Base-by-base conservation (phyloP, 2,797 vertebrate species). In the Pelodytes ibericus region DNA sequence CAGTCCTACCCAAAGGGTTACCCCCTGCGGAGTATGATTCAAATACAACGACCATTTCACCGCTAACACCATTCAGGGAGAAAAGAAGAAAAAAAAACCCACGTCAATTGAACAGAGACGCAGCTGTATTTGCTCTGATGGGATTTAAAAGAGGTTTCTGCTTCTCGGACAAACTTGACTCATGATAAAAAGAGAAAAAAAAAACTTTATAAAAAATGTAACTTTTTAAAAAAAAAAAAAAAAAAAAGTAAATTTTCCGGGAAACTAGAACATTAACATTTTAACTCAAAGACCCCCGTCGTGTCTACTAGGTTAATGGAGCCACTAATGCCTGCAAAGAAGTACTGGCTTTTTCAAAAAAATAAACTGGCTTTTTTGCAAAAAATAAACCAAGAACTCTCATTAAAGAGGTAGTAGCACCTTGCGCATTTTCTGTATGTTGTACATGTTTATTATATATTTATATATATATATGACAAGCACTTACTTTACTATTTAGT, bases 51-150 rank as follows among this genome's bases (percentile, higher is more conserved):
- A 69, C 74, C 76, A 73, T 68, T 73, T 69, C 70, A 65, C 63
- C 24, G 36, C 64, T 68, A 69, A 68, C 64, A 57, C 70, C 44
- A 79, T 79, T 79, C 71, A 79, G 57, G 11, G n/a, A n/a, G n/a
- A 47, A n/a, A 47, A 47, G 16, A 47, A 47, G n/a, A 25, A 22
- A 58, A 31, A 16, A 26, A 31, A 63, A 73, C 73, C 39, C 18
- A 63, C 77, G 61, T 73, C 77, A 41, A 63, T 57, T 79, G 71
- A 79, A 74, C 77, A 73, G 57, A 68, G 64, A 25, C 33, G 71
- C 77, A 79, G 77, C 77, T 79, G 77, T 79, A 79, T 79, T 79
- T 79, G 71, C 71, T 79, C 77, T 74, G 63, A 73, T 63, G 71
- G 64, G 64, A 69, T 79, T 68, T 79, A 73, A 78, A 73, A 73